Evolutionary conservation across 2,113 vertebrate species (phyloP), one percentile per base, ranked within the genome.

Genomic region (Blennius ocellaris): DNA sequence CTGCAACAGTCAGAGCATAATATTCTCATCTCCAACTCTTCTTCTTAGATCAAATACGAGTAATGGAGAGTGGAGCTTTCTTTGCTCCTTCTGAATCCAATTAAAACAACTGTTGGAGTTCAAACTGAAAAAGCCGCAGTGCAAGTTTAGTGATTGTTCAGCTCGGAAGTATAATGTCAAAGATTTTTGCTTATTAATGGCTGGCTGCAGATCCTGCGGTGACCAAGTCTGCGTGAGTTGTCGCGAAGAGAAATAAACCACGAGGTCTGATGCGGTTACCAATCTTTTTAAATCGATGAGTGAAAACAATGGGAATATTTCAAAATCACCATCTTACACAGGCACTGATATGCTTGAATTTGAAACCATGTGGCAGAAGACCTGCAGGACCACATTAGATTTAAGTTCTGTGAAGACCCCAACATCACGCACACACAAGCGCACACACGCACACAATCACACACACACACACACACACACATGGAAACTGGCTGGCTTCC

Each of bases 401-500:
- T 41, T 14, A 52, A 45, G 30, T 40, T 41, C 55, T 41, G 30
- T 48, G 39, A 58, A 69, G 45, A 41, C 36, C 38, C 8, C 48
- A 12, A 64, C 37, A 55, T 45, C 52, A 51, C 17, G 17, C 47
- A 69, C 50, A 56, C 44, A 53, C 41, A 51, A 15, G 17, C 47
- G 1, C 41, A 43, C 41, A 6, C 41, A 48, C n/a, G 48, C 16
- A 15, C 41, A 48, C 16, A 37, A 40, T 48, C 21, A 37, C 47
- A 48, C 21, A 37, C 47, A 52, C 21, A 37, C 47, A 48, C 21
- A 37, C 47, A 52, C 21, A 37, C 47, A 69, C 51, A 57, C 45
- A 50, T 17, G 14, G 5, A 50, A 16, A 30, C 41, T 75, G 69
- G 58, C 49, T 64, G 61, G 58, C 39, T 59, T 66, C 81, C 75